These are phyloP conservation scores for Diceros bicornis DNA, from an alignment of 2,797 vertebrate species.

Conservation along the genomic window DNA sequence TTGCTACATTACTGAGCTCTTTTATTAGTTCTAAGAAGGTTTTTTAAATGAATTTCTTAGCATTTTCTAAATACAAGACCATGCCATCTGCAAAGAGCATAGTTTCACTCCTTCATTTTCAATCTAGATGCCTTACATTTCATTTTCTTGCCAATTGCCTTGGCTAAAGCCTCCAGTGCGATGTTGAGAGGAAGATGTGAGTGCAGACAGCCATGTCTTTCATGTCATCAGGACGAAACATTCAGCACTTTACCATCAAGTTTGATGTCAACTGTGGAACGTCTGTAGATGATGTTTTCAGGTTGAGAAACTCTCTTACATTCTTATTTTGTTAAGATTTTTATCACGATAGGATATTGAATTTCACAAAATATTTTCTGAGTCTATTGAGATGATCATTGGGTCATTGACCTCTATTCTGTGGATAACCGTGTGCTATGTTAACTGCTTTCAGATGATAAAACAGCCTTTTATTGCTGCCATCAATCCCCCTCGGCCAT, in stretches of 20 bases:
- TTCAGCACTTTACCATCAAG: too few relatives aligned
- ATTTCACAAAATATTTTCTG: background rate
- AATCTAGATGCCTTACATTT: background rate
- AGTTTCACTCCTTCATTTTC: background rate
- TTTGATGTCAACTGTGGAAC: too few relatives aligned
- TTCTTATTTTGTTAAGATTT: background rate
- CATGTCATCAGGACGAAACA: background rate
- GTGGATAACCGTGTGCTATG: accelerated
- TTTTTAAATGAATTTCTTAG: slow-evolving; percentile 2
- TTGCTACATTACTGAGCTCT: background rate
- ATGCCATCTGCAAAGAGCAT: background rate
- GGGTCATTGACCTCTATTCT: background rate
- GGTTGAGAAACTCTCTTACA: too few relatives aligned
- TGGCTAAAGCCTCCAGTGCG: background rate
- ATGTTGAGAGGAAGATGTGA: too few relatives aligned
- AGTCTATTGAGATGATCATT: background rate
- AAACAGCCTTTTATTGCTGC: background rate
- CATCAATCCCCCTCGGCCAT: accelerated
- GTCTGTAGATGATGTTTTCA: background rate
- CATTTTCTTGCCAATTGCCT: background rate
- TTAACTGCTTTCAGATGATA: background rate
- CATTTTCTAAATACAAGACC: background rate
- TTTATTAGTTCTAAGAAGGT: background rate
- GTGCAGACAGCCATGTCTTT: background rate
- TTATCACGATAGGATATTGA: too few relatives aligned